Evolutionary conservation across 1,140 invertebrate genomes (phyloP).

Genomic region (Acyrthosiphon pisum): DNA sequence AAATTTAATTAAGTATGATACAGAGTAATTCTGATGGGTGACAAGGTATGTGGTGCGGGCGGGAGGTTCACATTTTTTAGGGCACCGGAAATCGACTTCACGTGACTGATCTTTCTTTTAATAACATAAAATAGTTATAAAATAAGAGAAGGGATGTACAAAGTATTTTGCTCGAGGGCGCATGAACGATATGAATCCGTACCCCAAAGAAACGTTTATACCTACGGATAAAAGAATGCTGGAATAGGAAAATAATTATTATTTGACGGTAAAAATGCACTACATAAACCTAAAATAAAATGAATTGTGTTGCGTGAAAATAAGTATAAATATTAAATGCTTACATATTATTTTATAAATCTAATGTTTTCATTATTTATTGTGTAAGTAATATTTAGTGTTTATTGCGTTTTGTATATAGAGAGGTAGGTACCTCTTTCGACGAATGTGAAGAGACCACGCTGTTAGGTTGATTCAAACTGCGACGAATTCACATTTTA

Average conservation of each 20-base stretch:
- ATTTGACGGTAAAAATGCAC: not conserved
- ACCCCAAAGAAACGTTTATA: not conserved
- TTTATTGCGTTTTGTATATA: not conserved
- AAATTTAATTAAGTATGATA: conserved; percentile 3
- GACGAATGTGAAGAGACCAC: not conserved
- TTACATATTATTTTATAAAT: not conserved
- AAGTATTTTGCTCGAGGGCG: not conserved
- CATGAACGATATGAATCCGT: not conserved
- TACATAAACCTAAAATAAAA: not conserved
- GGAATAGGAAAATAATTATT: not conserved
- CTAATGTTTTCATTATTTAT: not conserved
- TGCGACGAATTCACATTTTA: not conserved
- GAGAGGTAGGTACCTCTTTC: not conserved
- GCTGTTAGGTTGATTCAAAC: no score
- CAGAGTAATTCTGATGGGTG: not conserved
- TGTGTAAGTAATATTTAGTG: not conserved
- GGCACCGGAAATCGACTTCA: not conserved
- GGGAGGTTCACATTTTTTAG: not conserved
- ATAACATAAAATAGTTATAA: not conserved
- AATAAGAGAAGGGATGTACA: not conserved
- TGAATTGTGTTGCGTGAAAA: not conserved
- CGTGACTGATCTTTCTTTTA: not conserved
- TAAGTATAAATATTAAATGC: not conserved
- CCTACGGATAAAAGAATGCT: not conserved
- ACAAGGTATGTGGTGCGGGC: not conserved